Percentiles rank a stretch among this genome's conserved stretches.
phyloP scores from a whole-genome alignment of 1,140 invertebrate genomes.

The Drosophila nebulosa region DNA sequence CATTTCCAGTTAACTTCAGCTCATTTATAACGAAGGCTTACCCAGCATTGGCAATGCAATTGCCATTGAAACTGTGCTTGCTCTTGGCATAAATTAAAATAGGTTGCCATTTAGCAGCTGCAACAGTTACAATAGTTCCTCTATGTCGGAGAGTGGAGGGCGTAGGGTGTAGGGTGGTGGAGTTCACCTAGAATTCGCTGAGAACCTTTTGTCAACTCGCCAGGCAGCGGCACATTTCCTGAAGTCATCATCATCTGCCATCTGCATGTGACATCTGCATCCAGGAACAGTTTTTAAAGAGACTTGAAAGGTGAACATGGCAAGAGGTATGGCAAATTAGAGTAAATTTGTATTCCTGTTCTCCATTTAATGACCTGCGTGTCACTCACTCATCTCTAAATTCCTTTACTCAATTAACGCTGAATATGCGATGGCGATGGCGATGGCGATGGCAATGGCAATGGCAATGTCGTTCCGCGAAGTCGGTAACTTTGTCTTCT shows the following conservation, averaged over 20 bases:
- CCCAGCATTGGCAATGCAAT: conserved; percentile 39
- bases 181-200: conserved; percentile 8
- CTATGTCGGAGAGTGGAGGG: background rate
- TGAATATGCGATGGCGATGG: conserved; percentile 21
- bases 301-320: background rate
- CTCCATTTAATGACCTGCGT: background rate
- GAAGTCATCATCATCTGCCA: conserved; percentile 3
- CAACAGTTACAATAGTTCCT: background rate
- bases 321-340: background rate
- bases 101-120: conserved; percentile 46
- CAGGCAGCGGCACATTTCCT: conserved; percentile 47
- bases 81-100: conserved; percentile 78
- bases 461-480: background rate
- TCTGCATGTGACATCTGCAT: background rate
- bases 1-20: conserved; percentile 28
- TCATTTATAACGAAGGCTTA: conserved; percentile 48
- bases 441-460: conserved; percentile 23
- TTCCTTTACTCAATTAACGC: conserved; percentile 61
- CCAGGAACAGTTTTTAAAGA: background rate
- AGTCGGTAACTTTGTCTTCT: conserved; percentile 48
- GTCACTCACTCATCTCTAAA: background rate
- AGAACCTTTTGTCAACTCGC: conserved; percentile 18
- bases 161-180: background rate
- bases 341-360: background rate
- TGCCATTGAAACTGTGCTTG: conserved; percentile 28